These are phyloP conservation scores for Cladopsammia gracilis DNA, from an alignment of 64 coral and sea anemone genomes.

Conservation along the genomic window DNA sequence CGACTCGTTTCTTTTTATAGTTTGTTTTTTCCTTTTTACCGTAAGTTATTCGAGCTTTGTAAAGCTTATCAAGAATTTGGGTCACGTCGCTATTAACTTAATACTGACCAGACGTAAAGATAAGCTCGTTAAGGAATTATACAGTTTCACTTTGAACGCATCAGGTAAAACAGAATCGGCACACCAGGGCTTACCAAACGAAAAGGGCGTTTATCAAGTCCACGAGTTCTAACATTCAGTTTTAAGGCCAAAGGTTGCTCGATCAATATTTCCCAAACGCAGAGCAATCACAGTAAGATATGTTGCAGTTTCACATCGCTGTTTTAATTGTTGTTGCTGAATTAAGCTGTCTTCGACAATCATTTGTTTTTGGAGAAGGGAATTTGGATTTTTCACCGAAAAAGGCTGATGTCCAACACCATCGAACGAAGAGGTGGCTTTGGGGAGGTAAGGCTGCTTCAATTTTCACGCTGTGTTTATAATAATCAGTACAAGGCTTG, in stretches of 20 bases:
- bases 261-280: too few relatives aligned
- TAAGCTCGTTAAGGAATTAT: neutral
- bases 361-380: neutral
- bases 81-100: neutral
- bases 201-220: neutral
- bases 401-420: neutral
- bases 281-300: neutral
- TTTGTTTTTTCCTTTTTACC: neutral
- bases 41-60: constrained; percentile 4
- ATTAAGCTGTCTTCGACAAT: neutral
- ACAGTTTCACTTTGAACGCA: neutral
- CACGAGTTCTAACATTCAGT: neutral
- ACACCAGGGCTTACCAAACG: neutral
- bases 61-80: constrained; percentile 43
- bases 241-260: neutral
- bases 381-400: neutral
- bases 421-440: constrained; percentile 14
- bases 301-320: constrained; percentile 10
- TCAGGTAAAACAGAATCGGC: neutral
- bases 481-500: too few relatives aligned
- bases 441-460: constrained; percentile 1
- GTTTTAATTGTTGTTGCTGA: neutral
- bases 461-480: too few relatives aligned
- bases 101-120: neutral
- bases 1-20: neutral